Conservation (phyloP, 30 jellyfish, hydroid and myxozoan species). For the Pseudorhiza aurosa region DNA sequence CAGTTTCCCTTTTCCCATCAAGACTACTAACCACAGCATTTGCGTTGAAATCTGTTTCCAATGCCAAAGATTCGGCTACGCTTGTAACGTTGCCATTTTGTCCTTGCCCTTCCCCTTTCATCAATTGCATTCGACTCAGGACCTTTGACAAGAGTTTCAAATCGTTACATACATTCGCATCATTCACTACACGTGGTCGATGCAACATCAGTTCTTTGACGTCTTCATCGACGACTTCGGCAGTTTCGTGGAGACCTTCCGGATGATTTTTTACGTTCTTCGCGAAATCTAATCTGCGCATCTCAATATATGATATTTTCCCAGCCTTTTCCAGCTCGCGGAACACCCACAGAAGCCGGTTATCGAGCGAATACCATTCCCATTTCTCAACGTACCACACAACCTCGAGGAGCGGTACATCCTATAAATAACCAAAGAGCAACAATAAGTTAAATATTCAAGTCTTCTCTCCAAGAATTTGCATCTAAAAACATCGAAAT, state of each 20-base stretch:
- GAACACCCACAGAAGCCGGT: conserved; percentile 66
- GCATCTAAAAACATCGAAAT: no score
- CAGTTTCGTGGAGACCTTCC: background rate
- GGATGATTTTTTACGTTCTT: conserved; percentile 11
- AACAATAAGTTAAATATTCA: background rate
- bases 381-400: conserved; percentile 66
- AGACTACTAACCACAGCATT: no score
- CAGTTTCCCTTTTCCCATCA: no score
- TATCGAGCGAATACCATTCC: conserved; percentile 70
- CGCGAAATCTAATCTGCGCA: conserved; percentile 52
- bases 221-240: conserved; percentile 23
- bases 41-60: no score
- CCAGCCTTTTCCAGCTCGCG: conserved; percentile 65
- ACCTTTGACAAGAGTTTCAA: conserved; percentile 24
- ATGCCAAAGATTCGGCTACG: no score
- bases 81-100: no score
- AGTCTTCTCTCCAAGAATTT: no score
- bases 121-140: conserved; percentile 6
- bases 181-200: conserved; percentile 16
- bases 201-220: background rate
- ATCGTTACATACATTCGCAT: conserved; percentile 5
- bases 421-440: conserved; percentile 1
- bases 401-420: conserved; percentile 54
- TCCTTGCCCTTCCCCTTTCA: background rate
- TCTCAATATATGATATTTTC: conserved; percentile 34